Evolutionary conservation across 2,888 invertebrate species (phyloP), one percentile per base, ranked within the genome.

Genomic region (Andrena bicolor): DNA sequence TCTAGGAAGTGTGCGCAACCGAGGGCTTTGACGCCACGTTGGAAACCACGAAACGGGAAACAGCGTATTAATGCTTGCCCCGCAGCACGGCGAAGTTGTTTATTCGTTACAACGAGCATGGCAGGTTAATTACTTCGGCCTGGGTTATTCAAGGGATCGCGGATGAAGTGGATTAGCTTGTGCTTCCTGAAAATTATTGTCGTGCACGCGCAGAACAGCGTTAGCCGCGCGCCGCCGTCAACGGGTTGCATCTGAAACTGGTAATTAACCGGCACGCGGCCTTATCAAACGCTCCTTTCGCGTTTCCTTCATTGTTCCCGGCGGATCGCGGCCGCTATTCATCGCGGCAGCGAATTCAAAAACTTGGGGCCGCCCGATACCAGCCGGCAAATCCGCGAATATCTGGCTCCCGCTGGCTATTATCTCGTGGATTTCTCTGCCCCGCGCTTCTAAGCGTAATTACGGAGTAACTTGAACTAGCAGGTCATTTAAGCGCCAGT

Each of bases 241-340:
- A 35, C 51, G 49, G 8, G 49, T 58, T 49, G 53, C 48, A 68
- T 64, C 68, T 78, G 78, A 69, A 69, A 41, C 49, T 49, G 69
- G 73, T 69, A 81, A 81, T 81, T 81, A 81, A 78, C 79, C 56
- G 64, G 56, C 58, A 49, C 56, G 41, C 41, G 80, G 58, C 51
- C 78, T 69, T 77, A 80, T 77, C 78, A 77, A 80, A 80, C 60
- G 65, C 65, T 53, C 56, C 76, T 73, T 72, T 65, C 28, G 66
- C 65, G 41, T 73, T 76, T 65, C 61, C 79, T 64, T 68, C 79
- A 65, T 80, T 80, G 79, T 76, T 66, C 76, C 13, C 49, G 32
- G 28, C 28, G 63, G 63, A 78, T 74, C 61, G 61, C 28, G 60
- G 49, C 26, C 66, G 60, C 51, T 30, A 63, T 68, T 78, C 78